Evolutionary conservation across 2,888 invertebrate species (phyloP).

Genomic region (Aethes cnicana): DNA sequence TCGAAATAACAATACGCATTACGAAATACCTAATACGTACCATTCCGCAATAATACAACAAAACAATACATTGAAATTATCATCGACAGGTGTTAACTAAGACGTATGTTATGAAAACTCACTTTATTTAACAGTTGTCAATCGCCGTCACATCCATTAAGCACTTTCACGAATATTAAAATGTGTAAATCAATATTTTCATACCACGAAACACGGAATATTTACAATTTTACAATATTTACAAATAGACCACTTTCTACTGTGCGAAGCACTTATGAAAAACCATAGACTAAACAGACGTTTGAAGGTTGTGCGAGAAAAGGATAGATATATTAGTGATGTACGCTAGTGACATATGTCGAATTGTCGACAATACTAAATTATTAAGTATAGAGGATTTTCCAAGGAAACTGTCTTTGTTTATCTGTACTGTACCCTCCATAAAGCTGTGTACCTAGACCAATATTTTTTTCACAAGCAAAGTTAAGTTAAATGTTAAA

Average conservation of each 20-base stretch:
- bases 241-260: slow-evolving; percentile 71
- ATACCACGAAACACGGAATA: slow-evolving; percentile 49
- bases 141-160: slow-evolving; percentile 52
- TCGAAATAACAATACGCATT: slow-evolving; percentile 35
- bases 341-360: not conserved
- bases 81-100: slow-evolving; percentile 39
- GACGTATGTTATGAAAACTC: slow-evolving; percentile 43
- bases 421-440: too few species aligned
- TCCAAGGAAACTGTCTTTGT: too few species aligned
- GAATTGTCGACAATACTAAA: slow-evolving; percentile 6
- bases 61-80: slow-evolving; percentile 35
- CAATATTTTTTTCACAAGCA: too few species aligned
- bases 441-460: too few species aligned
- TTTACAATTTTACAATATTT: slow-evolving; percentile 71
- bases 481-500: too few species aligned
- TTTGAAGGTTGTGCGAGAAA: slow-evolving; percentile 12
- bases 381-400: too few species aligned
- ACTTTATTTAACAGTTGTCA: slow-evolving; percentile 48
- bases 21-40: slow-evolving; percentile 40
- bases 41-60: slow-evolving; percentile 37
- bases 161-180: slow-evolving; percentile 50
- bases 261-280: slow-evolving; percentile 55
- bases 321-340: slow-evolving; percentile 22
- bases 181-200: slow-evolving; percentile 38
- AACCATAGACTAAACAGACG: slow-evolving; percentile 49